phyloP scores from a whole-genome alignment of 2,888 invertebrate genomes.

The Papilio gigon region DNA sequence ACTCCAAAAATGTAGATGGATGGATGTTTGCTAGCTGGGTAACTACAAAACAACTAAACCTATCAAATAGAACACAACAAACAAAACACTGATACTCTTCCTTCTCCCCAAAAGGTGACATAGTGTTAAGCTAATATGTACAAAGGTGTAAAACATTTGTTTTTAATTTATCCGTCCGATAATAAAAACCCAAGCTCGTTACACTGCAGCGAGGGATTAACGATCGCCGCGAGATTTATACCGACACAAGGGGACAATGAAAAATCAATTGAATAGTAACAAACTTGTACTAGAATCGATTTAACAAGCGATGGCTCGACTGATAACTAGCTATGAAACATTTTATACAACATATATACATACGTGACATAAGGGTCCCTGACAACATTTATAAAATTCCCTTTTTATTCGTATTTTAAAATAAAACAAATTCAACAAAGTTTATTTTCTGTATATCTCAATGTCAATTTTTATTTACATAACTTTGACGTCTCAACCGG shows the following conservation, averaged over 20 bases:
- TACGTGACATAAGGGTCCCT: too few relatives aligned
- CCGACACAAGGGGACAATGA: constrained; percentile 18
- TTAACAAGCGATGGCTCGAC: constrained; percentile 38
- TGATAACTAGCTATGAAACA: constrained; percentile 39
- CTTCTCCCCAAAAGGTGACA: background rate
- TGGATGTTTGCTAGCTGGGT: too few relatives aligned
- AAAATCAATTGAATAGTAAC: constrained; percentile 35
- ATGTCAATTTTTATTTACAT: too few relatives aligned
- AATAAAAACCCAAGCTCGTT: constrained; percentile 17
- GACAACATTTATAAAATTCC: background rate
- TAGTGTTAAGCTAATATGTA: constrained; percentile 12
- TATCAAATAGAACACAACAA: background rate
- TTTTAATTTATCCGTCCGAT: constrained; percentile 13
- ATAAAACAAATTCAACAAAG: too few relatives aligned
- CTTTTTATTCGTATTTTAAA: too few relatives aligned
- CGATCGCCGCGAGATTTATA: constrained; percentile 28
- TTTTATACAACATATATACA: too few relatives aligned
- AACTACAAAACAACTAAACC: too few relatives aligned
- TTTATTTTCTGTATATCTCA: too few relatives aligned
- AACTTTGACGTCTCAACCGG: too few relatives aligned
- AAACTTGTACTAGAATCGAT: constrained; percentile 9
- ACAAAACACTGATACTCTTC: background rate
- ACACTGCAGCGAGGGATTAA: constrained; percentile 18
- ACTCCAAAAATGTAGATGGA: too few relatives aligned
- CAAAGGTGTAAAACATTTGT: constrained; percentile 26